Evolutionary conservation across 1,140 invertebrate genomes (phyloP).

Genomic region (Sycobia sp.): DNA sequence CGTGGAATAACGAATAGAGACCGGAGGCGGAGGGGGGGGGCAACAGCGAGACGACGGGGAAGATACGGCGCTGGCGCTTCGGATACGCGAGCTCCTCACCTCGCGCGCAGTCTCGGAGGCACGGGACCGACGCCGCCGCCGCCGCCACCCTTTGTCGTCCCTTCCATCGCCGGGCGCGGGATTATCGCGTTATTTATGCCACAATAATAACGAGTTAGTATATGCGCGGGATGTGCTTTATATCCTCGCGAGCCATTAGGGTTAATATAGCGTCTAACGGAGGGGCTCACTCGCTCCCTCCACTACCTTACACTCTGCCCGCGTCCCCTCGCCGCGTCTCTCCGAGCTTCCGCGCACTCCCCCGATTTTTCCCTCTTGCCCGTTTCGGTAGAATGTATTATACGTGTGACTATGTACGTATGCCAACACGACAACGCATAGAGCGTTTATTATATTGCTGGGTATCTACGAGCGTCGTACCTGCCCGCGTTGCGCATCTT

Average conservation of each 20-base stretch:
- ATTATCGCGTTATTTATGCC: constrained; percentile 63
- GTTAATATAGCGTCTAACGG: constrained; percentile 54
- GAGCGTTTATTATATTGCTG: too few species aligned
- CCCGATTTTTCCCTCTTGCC: constrained; percentile 29
- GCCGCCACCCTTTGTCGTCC: constrained; percentile 38
- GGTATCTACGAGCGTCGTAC: too few species aligned
- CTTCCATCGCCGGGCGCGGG: constrained; percentile 53
- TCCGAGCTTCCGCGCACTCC: too few species aligned
- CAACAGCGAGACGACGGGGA: neutral
- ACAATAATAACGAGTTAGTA: constrained; percentile 62
- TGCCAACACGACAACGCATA: too few species aligned
- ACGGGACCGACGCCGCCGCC: too few species aligned
- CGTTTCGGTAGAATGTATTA: neutral
- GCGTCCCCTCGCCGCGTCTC: too few species aligned
- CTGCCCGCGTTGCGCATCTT: too few species aligned
- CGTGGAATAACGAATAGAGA: too few species aligned
- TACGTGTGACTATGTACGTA: too few species aligned
- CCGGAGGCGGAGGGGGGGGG: too few species aligned
- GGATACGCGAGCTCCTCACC: constrained; percentile 25
- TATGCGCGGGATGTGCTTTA: constrained; percentile 62
- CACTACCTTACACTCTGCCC: too few species aligned
- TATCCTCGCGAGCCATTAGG: constrained; percentile 59
- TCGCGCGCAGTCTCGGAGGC: constrained; percentile 13
- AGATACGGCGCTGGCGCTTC: constrained; percentile 10
- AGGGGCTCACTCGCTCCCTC: constrained; percentile 10